Evolutionary conservation across 2,888 invertebrate genomes (phyloP), one percentile per base, ranked within the genome.

Genomic region (Sialis lutaria): DNA sequence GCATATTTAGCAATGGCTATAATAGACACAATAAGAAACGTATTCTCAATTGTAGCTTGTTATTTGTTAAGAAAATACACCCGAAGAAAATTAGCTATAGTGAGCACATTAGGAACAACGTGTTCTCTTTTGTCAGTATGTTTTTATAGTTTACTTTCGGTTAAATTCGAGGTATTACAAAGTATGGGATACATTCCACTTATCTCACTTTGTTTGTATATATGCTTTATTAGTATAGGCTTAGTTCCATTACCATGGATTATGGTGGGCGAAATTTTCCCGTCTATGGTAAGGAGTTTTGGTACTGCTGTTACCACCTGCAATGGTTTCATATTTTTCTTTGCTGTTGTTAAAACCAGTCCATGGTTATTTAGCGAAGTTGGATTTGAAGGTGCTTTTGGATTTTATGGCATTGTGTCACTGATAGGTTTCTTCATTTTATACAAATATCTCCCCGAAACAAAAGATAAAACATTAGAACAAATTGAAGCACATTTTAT

Each of bases 261-360:
- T 33, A 75, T 84, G 74, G 77, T 79, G 52, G 82, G 82, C 0
- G 84, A 85, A 62, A 67, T 84, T 0, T 82, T 82, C 56, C 73
- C 81, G 1, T 69, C 71, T 1, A 69, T 67, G 48, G 69, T 72
- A 1, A 66, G 79, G 33, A 81, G 80, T 1, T 57, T 79, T 0
- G 82, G 82, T 0, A 76, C 81, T 0, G 81, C 82, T 0, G 66
- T 80, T 7, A 74, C 77, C 44, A 72, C 79, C 1, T 74, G 75
- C n/a, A 71, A 75, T 33, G 74, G 75, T 0, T 82, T 78, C 56
- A 57, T 73, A 5, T 68, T 78, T 2, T 75, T 78, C 51, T 83
- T 82, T 55, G 52, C 69, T 2, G 77, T 78, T 1, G 78, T 83
- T 2, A 82, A 83, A 62, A 73, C 73, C 1, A 76, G 75, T 43